Evolutionary conservation across 2,113 vertebrate genomes (phyloP), one percentile per base, ranked within the genome.

Genomic region (Dissostichus mawsoni): DNA sequence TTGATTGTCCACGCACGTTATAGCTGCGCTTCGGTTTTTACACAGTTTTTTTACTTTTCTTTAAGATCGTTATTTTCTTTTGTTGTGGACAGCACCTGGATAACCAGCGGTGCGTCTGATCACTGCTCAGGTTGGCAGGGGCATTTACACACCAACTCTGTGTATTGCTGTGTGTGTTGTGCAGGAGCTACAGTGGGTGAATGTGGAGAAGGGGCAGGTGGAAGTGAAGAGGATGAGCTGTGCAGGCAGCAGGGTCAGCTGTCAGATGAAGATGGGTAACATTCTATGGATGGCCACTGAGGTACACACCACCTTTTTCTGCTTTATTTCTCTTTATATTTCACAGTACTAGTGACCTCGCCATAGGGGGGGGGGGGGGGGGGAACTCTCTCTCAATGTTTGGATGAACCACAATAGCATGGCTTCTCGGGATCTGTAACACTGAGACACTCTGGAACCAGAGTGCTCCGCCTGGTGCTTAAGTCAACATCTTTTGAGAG

Each of bases 121-220:
- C 29, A 29, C 29, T 29, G 29, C 29, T 29, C 29, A 29, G 29
- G 29, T 29, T 29, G 29, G 29, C 29, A 29, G 29, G 29, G 29
- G 29, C 29, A 29, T 29, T 4, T 4, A 4, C 29, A 29, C 29
- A 29, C 29, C 29, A 29, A 29, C 29, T 29, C 29, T 29, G 29
- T 29, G 29, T 29, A 29, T 29, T 29, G 29, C 29, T 29, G 3
- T 29, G 29, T 29, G 29, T 29, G 8, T 47, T 9, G 4, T 70
- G 7, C 17, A 99, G 98, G 90, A 99, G 96, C 92, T 99, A 99
- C 95, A 97, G 97, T 0, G 96, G 86, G 96, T 98, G 80, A 99
- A 99, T 76, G 93, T 96, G 0, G 96, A 97, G 88, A 99, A 97
- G 55, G 98, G 98, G 33, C 94, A 96, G 63, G 74, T 97, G 91